Conservation (phyloP, 2,888 invertebrate species). For the Meganola albula region DNA sequence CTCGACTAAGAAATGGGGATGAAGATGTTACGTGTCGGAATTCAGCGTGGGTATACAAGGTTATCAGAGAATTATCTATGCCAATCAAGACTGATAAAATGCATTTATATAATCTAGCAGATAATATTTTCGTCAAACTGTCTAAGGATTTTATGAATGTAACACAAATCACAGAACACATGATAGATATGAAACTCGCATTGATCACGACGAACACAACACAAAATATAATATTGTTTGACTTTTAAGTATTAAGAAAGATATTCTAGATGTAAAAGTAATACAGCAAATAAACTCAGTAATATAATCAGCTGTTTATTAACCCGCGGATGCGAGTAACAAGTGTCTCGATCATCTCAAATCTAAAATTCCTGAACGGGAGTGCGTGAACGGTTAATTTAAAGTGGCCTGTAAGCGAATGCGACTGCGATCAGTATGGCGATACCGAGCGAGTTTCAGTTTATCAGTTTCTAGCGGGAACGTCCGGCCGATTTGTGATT, state of each 20-base stretch:
- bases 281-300: constrained; percentile 19
- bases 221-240: neutral
- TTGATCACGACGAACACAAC: neutral
- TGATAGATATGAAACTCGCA: no score
- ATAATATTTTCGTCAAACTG: no score
- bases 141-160: no score
- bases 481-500: constrained; percentile 51
- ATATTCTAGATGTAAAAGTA: neutral
- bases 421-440: constrained; percentile 62
- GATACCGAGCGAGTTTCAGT: constrained; percentile 71
- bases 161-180: no score
- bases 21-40: constrained; percentile 63
- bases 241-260: neutral
- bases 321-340: constrained; percentile 27
- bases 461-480: constrained; percentile 75
- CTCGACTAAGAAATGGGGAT: constrained; percentile 57
- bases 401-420: constrained; percentile 61
- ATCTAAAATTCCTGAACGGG: constrained; percentile 72
- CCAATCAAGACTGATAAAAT: constrained; percentile 15
- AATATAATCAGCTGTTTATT: constrained; percentile 31
- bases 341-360: constrained; percentile 60
- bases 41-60: constrained; percentile 31
- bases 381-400: constrained; percentile 74
- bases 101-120: neutral
- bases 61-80: no score